A percentile compares a stretch with the other conserved stretches of the same genome.
phyloP scores from a whole-genome alignment of 2,888 invertebrate species.

The Drosophila greeni region DNA sequence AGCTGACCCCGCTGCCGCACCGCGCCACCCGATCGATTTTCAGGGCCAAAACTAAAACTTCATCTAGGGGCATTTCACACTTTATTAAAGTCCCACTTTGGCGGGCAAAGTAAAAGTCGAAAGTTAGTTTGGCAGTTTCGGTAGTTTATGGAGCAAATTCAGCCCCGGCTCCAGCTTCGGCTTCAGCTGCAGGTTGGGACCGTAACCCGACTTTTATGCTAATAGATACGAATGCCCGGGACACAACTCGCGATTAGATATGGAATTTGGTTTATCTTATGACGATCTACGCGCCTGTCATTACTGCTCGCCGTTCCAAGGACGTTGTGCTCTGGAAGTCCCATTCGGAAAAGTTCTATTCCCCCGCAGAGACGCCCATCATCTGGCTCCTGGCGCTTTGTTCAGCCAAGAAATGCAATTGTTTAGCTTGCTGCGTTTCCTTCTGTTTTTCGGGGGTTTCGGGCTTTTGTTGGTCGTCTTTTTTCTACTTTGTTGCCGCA shows the following conservation, averaged over 20 bases:
- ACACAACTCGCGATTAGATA: slow-evolving; percentile 33
- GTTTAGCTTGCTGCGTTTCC: slow-evolving; percentile 55
- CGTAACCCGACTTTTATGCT: slow-evolving; percentile 21
- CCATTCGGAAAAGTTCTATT: slow-evolving; percentile 25
- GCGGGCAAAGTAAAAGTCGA: slow-evolving; percentile 63
- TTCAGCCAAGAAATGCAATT: slow-evolving; percentile 48
- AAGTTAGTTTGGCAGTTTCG: slow-evolving; percentile 62
- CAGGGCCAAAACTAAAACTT: slow-evolving; percentile 50
- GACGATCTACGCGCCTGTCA: slow-evolving; percentile 30
- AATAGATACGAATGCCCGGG: slow-evolving; percentile 42
- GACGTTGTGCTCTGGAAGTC: slow-evolving; percentile 21
- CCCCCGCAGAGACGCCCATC: not conserved
- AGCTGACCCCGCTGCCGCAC: slow-evolving; percentile 25
- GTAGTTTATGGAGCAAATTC: slow-evolving; percentile 43
- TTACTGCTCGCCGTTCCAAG: slow-evolving; percentile 28
- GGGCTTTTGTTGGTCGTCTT: slow-evolving; percentile 17
- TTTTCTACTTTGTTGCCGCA: slow-evolving; percentile 65
- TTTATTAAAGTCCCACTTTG: slow-evolving; percentile 65
- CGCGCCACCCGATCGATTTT: slow-evolving; percentile 56
- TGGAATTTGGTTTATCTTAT: slow-evolving; percentile 38
- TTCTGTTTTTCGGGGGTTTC: slow-evolving; percentile 31
- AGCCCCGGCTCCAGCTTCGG: not conserved
- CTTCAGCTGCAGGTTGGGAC: slow-evolving; percentile 3
- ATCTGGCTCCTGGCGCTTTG: not conserved
- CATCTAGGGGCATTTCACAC: slow-evolving; percentile 64